Conservation (phyloP, 1,140 invertebrate genomes). For the Temnothorax longispinosus region DNA sequence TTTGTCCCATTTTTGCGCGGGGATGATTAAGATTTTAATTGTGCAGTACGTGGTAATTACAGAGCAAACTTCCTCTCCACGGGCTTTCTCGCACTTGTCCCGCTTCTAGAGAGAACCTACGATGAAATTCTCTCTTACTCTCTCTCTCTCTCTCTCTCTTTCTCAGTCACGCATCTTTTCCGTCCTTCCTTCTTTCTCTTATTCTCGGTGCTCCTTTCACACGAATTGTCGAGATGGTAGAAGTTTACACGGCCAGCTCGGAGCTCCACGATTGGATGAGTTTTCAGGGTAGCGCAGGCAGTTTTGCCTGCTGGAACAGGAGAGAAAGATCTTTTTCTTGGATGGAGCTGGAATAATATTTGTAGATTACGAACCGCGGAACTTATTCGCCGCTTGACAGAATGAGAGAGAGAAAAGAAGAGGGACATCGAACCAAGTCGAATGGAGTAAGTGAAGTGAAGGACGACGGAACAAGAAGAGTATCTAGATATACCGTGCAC, state of each 20-base stretch:
- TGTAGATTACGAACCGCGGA: constrained; percentile 62
- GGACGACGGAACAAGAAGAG: constrained; percentile 24
- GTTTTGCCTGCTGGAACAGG: constrained; percentile 39
- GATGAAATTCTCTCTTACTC: constrained; percentile 19
- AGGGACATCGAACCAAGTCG: constrained; percentile 42
- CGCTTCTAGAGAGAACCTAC: neutral
- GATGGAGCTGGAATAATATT: constrained; percentile 67
- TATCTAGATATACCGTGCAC: constrained; percentile 28
- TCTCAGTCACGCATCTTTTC: constrained; percentile 17
- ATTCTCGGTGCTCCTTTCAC: neutral
- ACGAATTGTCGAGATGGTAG: constrained; percentile 32
- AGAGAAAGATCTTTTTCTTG: constrained; percentile 38
- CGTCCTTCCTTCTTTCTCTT: constrained; percentile 6
- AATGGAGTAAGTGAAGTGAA: constrained; percentile 47
- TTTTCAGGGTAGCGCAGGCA: constrained; percentile 53
- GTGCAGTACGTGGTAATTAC: constrained; percentile 66
- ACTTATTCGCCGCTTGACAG: constrained; percentile 45
- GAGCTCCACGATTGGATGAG: constrained; percentile 53
- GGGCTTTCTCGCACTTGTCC: constrained; percentile 35
- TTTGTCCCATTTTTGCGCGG: constrained; percentile 55
- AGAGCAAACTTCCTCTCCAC: constrained; percentile 60
- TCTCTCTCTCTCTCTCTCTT: constrained; percentile 13
- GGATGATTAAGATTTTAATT: constrained; percentile 80
- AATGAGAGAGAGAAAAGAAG: neutral
- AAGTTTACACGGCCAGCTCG: constrained; percentile 63